A percentile compares a stretch with the other conserved stretches of the same genome.
Evolutionary conservation across 2,113 vertebrate genomes (phyloP).

Genomic region (Myanophis thanlyinensis): DNA sequence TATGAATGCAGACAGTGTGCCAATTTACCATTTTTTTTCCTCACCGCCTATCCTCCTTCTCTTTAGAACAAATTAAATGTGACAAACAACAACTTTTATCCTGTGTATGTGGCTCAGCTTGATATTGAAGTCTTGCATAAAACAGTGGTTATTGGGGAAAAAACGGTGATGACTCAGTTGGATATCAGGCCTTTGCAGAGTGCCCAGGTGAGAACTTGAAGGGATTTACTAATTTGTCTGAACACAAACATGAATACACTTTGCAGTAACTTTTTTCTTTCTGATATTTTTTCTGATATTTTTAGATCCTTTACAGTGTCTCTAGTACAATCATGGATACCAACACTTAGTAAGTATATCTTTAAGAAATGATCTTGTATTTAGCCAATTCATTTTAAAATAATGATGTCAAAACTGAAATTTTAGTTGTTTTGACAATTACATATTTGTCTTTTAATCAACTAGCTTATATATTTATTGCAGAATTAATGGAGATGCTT

Average conservation of each 20-base stretch:
- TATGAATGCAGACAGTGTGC: background rate
- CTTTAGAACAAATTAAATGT: constrained; percentile 80
- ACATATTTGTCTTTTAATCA: background rate
- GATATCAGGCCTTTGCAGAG: constrained; percentile 64
- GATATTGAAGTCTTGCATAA: constrained; percentile 74
- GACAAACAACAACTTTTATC: constrained; percentile 82
- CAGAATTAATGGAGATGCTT: background rate
- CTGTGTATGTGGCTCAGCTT: constrained; percentile 68
- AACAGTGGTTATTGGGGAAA: constrained; percentile 69
- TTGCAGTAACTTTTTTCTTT: background rate
- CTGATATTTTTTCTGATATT: constrained; percentile 37
- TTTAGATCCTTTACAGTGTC: constrained; percentile 56
- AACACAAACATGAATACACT: background rate
- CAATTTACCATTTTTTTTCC: background rate
- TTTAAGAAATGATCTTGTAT: background rate
- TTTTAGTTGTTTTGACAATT: background rate
- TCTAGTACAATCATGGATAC: constrained; percentile 47
- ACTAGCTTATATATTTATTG: background rate
- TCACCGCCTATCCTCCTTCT: background rate
- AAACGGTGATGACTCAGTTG: constrained; percentile 64
- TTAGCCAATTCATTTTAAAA: background rate
- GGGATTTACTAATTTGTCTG: background rate
- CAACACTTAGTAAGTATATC: constrained; percentile 67
- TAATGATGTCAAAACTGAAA: background rate
- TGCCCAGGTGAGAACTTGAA: constrained; percentile 69